phyloP scores from a whole-genome alignment of 1,140 invertebrate genomes.

The Drosophila athabasca region DNA sequence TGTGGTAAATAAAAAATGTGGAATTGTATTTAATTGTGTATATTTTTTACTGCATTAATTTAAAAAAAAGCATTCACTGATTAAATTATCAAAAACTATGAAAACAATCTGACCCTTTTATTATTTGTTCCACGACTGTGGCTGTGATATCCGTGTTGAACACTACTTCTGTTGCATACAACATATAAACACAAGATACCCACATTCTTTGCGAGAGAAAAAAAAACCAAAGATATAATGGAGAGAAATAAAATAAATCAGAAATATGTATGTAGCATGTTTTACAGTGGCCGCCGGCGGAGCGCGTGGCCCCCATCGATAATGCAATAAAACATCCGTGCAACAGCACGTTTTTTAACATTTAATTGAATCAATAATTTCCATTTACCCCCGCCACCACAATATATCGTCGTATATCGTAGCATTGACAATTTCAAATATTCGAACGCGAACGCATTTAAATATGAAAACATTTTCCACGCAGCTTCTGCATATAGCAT shows the following conservation, averaged over 20 bases:
- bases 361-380: constrained; percentile 77
- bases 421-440: constrained; percentile 8
- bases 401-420: no score
- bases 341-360: constrained; percentile 68
- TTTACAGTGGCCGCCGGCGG: constrained; percentile 10
- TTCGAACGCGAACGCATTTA: constrained; percentile 42
- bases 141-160: no score
- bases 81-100: no score
- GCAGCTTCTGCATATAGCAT: constrained; percentile 40
- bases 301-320: constrained; percentile 13
- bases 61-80: no score
- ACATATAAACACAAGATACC: not conserved
- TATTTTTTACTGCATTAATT: no score
- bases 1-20: no score
- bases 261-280: constrained; percentile 24
- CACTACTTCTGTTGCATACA: no score
- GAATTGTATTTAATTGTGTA: no score
- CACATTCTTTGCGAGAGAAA: no score
- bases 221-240: constrained; percentile 3
- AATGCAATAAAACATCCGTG: constrained; percentile 44
- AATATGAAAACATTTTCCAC: constrained; percentile 52
- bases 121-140: no score
- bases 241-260: constrained; percentile 43
- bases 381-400: constrained; percentile 14
- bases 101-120: no score